A percentile compares a stretch with the other conserved stretches of the same genome.
phyloP scores from a whole-genome alignment of 2,888 invertebrate species.

The Hemicrepidius hirtus region DNA sequence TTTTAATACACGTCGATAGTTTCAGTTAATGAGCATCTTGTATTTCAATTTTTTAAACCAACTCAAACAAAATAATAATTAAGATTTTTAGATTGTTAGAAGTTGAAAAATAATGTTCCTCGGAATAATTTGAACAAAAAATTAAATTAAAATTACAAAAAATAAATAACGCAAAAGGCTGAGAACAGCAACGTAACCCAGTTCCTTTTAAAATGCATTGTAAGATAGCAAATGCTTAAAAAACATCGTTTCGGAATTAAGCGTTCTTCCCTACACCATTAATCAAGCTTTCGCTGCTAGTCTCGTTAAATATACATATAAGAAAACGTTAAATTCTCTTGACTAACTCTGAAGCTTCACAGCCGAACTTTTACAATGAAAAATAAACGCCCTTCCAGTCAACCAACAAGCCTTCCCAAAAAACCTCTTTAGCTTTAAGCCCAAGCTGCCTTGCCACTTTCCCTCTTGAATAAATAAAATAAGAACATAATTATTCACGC shows the following conservation, averaged over 20 bases:
- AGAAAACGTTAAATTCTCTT: slow-evolving; percentile 21
- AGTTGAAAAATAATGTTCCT: too few species aligned
- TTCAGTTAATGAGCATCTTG: too few species aligned
- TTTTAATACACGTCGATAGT: too few species aligned
- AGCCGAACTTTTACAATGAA: slow-evolving; percentile 17
- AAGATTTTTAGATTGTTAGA: too few species aligned
- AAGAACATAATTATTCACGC: neutral
- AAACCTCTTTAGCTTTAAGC: slow-evolving; percentile 8
- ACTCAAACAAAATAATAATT: too few species aligned
- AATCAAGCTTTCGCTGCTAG: slow-evolving; percentile 26
- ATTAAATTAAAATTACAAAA: neutral
- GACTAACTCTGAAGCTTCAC: slow-evolving; percentile 10
- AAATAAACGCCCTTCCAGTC: slow-evolving; percentile 22
- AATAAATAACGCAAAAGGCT: neutral
- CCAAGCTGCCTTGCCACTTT: neutral
- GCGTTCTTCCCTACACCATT: slow-evolving; percentile 15
- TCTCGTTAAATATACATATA: slow-evolving; percentile 31
- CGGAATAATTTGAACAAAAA: too few species aligned
- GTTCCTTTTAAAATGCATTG: slow-evolving; percentile 4
- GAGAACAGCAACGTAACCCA: neutral
- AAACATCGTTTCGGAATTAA: slow-evolving; percentile 24
- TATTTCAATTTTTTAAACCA: too few species aligned
- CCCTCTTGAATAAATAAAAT: neutral
- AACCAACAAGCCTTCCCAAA: slow-evolving; percentile 5
- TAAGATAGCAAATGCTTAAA: slow-evolving; percentile 6